Base-by-base conservation (phyloP, 1,140 invertebrate genomes). In the Calephelis virginiensis region DNA sequence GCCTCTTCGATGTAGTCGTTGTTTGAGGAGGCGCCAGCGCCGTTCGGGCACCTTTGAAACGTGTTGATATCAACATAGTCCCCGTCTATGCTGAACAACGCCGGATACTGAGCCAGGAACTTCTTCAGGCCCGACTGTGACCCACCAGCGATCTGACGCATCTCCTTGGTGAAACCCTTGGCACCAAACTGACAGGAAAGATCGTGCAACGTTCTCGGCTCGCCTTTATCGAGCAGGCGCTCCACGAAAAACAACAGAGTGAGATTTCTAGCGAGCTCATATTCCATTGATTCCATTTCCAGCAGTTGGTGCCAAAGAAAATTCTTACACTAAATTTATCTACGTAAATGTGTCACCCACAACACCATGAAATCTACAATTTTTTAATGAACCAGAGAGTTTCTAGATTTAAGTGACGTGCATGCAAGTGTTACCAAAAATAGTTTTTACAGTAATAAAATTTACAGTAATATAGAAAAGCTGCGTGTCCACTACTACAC, bases 181-280 rank as follows among this genome's bases (percentile, higher is more conserved):
- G 97, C 97, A 78, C 97, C 97, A 91, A 98, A 98, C 91, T 98
- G 97, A 92, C 98, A 99, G 82, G 97, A 98, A 67, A 99, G 93
- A 92, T 99, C 98, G 90, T 99, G 98, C 72, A 99, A 92, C 56
- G 97, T 98, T 82, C 98, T 94, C 66, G 97, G 97, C 86, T 97
- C 97, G 69, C 96, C 96, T 92, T 98, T 98, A 86, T 98, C 97
- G 93, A 99, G 94, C 64, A 99, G 92, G 82, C 97, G 95, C 91
- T 99, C 98, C 79, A 99, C 95, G 91, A 99, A 99, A 91, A 99
- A 99, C 76, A 99, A 93, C 69, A 99, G 92, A 67, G 98, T 99
- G 94, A 97, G 95, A 86, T 99, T 98, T 82, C 97, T 93, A 72
- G 97, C 96, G 89, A 96, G 93, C 93, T 98, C 97, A 91, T 98